phyloP scores from a whole-genome alignment of 2,113 vertebrate species.

The Mesitornis unicolor region DNA sequence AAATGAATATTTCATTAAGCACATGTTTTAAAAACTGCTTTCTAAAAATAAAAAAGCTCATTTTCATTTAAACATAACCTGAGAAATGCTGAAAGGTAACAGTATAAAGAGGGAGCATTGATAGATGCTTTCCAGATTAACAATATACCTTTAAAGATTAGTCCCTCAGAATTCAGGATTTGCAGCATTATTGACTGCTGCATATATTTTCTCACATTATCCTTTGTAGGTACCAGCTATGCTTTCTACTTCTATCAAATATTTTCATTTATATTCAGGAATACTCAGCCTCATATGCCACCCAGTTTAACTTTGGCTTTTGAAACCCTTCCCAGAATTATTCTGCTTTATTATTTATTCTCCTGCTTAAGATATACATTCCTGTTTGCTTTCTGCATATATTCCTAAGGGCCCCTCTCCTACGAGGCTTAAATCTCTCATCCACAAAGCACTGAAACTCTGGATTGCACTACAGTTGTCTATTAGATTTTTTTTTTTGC shows the following conservation, averaged over 20 bases:
- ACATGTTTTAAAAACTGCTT: not conserved
- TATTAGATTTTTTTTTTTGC: not conserved
- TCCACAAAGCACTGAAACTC: not conserved
- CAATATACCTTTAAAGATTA: not conserved
- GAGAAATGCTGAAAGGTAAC: not conserved
- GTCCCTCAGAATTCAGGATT: not conserved
- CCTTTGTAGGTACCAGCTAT: not conserved
- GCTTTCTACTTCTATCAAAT: not conserved
- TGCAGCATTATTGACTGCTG: not conserved
- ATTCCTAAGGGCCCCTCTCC: not conserved
- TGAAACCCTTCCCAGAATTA: not conserved
- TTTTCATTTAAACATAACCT: not conserved
- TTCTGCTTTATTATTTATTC: not conserved
- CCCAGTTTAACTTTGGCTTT: not conserved
- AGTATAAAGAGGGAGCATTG: not conserved
- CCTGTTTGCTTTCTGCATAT: not conserved
- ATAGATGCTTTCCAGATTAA: not conserved
- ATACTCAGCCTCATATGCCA: not conserved
- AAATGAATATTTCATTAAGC: not conserved
- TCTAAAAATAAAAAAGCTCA: not conserved
- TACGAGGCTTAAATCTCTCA: not conserved
- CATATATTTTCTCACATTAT: not conserved
- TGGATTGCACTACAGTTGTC: not conserved
- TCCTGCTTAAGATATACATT: not conserved
- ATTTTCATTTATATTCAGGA: not conserved